phyloP scores from a whole-genome alignment of 2,797 vertebrate genomes.

The Gallinago solitaria region DNA sequence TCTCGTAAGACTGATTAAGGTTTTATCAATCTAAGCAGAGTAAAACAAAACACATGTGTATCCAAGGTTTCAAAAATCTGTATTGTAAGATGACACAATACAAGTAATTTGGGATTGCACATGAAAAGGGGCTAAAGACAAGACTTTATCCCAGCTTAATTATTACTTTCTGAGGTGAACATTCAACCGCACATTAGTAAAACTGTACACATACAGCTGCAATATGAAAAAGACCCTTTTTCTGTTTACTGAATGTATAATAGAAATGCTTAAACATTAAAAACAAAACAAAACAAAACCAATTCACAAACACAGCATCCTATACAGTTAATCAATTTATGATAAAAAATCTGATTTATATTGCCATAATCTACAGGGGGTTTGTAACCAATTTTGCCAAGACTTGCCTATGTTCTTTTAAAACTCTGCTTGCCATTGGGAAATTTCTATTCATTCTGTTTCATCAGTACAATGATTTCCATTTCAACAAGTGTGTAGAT shows the following conservation, averaged over 20 bases:
- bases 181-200: background rate
- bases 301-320: background rate
- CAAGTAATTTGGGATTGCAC: background rate
- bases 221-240: background rate
- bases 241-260: background rate
- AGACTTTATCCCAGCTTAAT: background rate
- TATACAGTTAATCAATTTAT: background rate
- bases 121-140: background rate
- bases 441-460: background rate
- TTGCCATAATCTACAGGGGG: background rate
- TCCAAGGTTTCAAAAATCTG: background rate
- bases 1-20: background rate
- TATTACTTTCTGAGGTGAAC: background rate
- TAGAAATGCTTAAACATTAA: background rate
- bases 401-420: background rate
- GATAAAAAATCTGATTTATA: background rate
- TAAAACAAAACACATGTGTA: background rate
- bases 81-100: background rate
- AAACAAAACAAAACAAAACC: background rate
- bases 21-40: background rate
- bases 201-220: background rate
- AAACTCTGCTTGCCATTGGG: background rate
- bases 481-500: constrained; percentile 6
- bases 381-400: background rate
- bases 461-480: background rate